phyloP scores from a whole-genome alignment of 2,113 vertebrate species.

The Limanda limanda region DNA sequence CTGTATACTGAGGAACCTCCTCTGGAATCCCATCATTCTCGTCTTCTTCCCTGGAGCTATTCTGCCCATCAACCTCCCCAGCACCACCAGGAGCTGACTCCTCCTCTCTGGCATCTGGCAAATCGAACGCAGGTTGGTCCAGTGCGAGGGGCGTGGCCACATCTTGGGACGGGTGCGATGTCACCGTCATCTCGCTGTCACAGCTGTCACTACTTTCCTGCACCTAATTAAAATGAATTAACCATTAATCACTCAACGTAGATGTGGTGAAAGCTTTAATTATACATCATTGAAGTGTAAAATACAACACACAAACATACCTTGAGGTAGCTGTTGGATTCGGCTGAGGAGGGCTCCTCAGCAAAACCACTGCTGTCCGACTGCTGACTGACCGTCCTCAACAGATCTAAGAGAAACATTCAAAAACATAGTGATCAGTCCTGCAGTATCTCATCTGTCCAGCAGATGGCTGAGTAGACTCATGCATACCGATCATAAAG shows the following conservation, averaged over 20 bases:
- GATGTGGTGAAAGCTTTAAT: not conserved
- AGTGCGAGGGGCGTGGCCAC: conserved; percentile 78
- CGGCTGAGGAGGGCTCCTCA: conserved; percentile 90
- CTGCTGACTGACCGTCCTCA: conserved; percentile 92
- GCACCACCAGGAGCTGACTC: not conserved
- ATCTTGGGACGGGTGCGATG: conserved; percentile 85
- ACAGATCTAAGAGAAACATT: conserved; percentile 81
- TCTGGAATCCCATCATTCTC: conserved; percentile 42
- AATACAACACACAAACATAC: conserved; percentile 69
- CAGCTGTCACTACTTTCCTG: conserved; percentile 96
- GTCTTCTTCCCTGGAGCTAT: conserved; percentile 62
- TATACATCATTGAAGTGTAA: not conserved
- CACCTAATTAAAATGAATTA: conserved; percentile 76
- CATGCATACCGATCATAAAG: not conserved
- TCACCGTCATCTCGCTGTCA: conserved; percentile 96
- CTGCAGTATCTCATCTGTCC: conserved; percentile 10
- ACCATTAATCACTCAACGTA: not conserved
- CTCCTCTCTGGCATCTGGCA: conserved; percentile 75
- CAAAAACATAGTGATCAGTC: not conserved
- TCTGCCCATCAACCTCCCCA: not conserved
- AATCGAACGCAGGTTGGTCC: conserved; percentile 82
- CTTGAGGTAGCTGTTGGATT: conserved; percentile 87
- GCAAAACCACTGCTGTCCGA: conserved; percentile 98
- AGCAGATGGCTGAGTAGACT: conserved; percentile 29
- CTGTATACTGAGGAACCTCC: conserved; percentile 81